Base-by-base conservation (phyloP, 2,113 vertebrate genomes). In the Danionella cerebrum region DNA sequence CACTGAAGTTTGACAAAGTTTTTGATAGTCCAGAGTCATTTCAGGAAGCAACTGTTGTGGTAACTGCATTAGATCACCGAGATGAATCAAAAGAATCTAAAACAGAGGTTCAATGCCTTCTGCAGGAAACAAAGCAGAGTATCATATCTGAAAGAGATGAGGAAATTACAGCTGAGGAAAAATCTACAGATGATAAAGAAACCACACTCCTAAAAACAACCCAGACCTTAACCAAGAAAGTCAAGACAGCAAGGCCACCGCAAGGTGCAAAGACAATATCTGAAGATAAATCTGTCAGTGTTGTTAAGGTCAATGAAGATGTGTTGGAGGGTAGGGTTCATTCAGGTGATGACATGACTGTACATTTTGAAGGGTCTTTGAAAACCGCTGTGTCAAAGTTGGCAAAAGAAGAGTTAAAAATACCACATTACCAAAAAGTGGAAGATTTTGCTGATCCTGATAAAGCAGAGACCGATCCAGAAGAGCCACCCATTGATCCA, bases 201-300 rank as follows among this genome's bases (percentile, higher is more conserved):
- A 62, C 21, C 1, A 68, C 54, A 19, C 22, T 74, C 12, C 53
- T 64, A 2, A 92, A 94, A 70, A 94, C 85, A 57, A 88, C 80
- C 44, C 64, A 79, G 0, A 75, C 70, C 1, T 75, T 87, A 2
- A 94, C 94, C 73, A 97, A 93, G 79, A 97, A 96, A 74, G 80
- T 91, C 33, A 98, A 97, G 83, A 84, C 87, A 10, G 87, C 91
- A 57, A 88, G 94, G 45, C 79, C 91, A 27, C 89, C 87, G 77
- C 89, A 91, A 63, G 93, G 89, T 52, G 66, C 82, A 1, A 93
- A 94, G 77, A 78, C 85, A 0, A 72, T 79, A 0, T 78, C 77
- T 11, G 92, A 95, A 41, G 92, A 89, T 64, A 86, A 89, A 1
- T 84, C 93, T 0, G 84, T 94, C 35, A 89, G 81, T 66, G 91